Evolutionary conservation across 2,797 vertebrate genomes (phyloP).

Genomic region (Moxostoma hubbsi): DNA sequence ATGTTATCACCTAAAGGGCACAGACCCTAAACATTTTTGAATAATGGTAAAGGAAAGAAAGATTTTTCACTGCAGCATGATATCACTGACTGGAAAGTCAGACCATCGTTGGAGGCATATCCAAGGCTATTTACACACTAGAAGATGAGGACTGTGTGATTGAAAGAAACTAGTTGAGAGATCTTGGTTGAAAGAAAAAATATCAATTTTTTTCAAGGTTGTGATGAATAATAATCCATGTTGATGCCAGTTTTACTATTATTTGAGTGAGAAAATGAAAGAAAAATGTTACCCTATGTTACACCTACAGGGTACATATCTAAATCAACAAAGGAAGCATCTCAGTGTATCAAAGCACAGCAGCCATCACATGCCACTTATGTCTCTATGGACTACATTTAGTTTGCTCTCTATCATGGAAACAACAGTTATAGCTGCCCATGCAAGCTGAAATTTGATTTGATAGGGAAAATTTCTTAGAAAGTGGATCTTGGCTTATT

Average conservation of each 20-base stretch:
- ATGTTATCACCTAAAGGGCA: neutral
- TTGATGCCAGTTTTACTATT: neutral
- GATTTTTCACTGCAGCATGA: neutral
- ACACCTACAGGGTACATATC: neutral
- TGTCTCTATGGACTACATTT: conserved; percentile 10
- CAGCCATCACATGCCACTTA: conserved; percentile 30
- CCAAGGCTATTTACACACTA: neutral
- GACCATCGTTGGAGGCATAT: neutral
- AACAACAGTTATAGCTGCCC: conserved; percentile 30
- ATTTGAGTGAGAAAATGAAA: neutral
- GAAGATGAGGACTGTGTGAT: too few relatives aligned
- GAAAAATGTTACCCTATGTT: neutral
- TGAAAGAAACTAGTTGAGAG: too few relatives aligned
- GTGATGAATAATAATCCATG: too few relatives aligned
- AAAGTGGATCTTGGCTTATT: neutral
- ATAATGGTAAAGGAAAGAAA: neutral
- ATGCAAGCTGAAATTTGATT: neutral
- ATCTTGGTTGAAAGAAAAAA: too few relatives aligned
- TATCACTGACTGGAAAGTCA: neutral
- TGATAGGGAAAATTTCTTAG: conserved; percentile 6
- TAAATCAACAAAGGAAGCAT: conserved; percentile 44
- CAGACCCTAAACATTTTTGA: neutral
- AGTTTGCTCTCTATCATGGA: conserved; percentile 33
- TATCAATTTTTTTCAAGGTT: too few relatives aligned
- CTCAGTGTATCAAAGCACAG: conserved; percentile 29